Evolutionary conservation across 2,797 vertebrate species (phyloP), one percentile per base, ranked within the genome.

Genomic region (Lophotriccus pileatus): DNA sequence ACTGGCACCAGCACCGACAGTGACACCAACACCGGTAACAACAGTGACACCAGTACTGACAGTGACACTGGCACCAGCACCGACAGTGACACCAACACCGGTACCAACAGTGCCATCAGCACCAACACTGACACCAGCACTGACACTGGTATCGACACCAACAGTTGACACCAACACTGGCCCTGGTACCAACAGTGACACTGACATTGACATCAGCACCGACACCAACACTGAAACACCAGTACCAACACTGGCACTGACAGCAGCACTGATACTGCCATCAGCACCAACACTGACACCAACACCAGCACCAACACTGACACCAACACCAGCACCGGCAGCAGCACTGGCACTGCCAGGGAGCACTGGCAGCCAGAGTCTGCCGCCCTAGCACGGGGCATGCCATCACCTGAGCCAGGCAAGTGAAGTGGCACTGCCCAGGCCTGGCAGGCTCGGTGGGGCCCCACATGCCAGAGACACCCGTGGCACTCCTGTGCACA

Each of bases 231-330:
- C 14, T 2, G 12, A n/a, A n/a, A 1, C 14, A 34, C 9, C 3
- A 10, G 4, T 18, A 43, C 7, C 1, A 13, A 10, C 9, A 27
- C 2, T 2, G 32, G 6, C 20, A 46, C 34, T 2, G 13, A 2
- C 3, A 32, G 4, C 2, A 7, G 7, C 12, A 47, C 4, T 3
- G 15, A 21, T 22, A 25, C 1, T 7, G 16, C 4, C 28, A 63
- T 4, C 27, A 14, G 7, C 7, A 7, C 15, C 5, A 10, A 7
- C 18, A 52, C 14, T 4, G 11, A 8, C 18, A 27, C 30, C 3
- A 5, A 5, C n/a, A 8, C 6, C 3, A 3, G 6, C 18, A 32
- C 41, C 7, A 10, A 12, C 7, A 28, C 32, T 8, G 7, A 5
- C 36, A 34, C 21, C 4, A 4, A 5, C 36, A 34, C 21, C 4